Evolutionary conservation across 1,140 invertebrate species (phyloP), one percentile per base, ranked within the genome.

Genomic region (Arion vulgaris): DNA sequence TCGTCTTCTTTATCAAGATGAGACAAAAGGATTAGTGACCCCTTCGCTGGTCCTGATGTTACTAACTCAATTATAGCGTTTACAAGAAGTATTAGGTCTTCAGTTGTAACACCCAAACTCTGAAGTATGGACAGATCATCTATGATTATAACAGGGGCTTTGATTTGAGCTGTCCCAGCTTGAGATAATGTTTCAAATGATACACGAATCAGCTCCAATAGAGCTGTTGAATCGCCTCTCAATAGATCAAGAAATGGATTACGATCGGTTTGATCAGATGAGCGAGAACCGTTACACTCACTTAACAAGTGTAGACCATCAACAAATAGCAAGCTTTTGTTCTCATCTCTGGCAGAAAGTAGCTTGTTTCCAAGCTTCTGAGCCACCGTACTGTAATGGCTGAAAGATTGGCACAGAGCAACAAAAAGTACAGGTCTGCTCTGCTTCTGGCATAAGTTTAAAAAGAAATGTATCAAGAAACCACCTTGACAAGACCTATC

Each of bases 341-440:
- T 66, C 39, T 68, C 34, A 41, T 86, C 86, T 66, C 62, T 82
- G 15, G 82, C 77, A 28, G 69, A 45, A 11, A 83, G 68, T 39
- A 89, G 71, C 45, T 86, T 86, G 32, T 80, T 51, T 19, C 88
- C 87, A 66, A 88, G 81, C 76, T 89, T 89, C 68, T 84, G 83
- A 11, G 86, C 82, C 28, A 89, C 85, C 4, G 77, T 75, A 68
- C 81, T 85, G 73, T 85, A 89, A 86, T 88, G 88, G 49, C 85
- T 85, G 41, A 88, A 87, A 9, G 77, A 66, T 36, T 79, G 77
- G 13, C 32, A 38, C 5, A 79, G 34, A 0, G 57, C 77, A 0
- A 79, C 28, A 15, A 79, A 62, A 26, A 41, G 4, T 36, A 79
- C 51, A 15, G 53, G 57, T 36, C 77, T 62, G 32, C 68, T n/a